A percentile compares a stretch with the other conserved stretches of the same genome.
These are phyloP conservation scores for Nycticryphes semicollaris DNA, from an alignment of 2,113 vertebrate species.

Conservation along the genomic window DNA sequence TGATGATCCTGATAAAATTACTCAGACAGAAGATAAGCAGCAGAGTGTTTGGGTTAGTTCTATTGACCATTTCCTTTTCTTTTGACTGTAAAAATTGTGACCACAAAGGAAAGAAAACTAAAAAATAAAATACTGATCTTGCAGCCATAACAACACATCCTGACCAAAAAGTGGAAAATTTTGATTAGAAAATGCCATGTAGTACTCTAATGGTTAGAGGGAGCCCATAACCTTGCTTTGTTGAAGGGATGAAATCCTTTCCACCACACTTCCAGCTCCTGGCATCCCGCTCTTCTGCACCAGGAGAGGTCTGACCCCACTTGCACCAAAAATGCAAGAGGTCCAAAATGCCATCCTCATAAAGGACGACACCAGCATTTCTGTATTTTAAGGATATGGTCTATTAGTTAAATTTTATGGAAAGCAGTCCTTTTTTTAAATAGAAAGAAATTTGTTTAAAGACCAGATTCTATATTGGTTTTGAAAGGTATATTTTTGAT, in stretches of 20 bases:
- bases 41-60: background rate
- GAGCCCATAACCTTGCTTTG: background rate
- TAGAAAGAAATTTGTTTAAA: background rate
- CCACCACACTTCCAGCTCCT: background rate
- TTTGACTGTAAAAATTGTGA: background rate
- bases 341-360: background rate
- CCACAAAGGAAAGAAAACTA: background rate
- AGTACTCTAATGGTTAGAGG: background rate
- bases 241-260: background rate
- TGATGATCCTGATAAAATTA: conserved; percentile 20
- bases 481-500: background rate
- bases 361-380: background rate
- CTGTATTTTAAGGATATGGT: background rate
- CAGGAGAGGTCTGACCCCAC: background rate
- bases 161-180: background rate
- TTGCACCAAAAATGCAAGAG: accelerated
- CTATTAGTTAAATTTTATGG: background rate
- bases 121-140: background rate
- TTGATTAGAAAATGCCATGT: accelerated
- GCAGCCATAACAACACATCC: background rate
- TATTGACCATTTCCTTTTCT: background rate
- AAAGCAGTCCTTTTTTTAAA: background rate
- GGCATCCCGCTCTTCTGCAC: background rate
- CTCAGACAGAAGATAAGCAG: background rate
- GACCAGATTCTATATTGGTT: background rate